Evolutionary conservation across 2,888 invertebrate species (phyloP), one percentile per base, ranked within the genome.

Genomic region (Cheilosia impressa): DNA sequence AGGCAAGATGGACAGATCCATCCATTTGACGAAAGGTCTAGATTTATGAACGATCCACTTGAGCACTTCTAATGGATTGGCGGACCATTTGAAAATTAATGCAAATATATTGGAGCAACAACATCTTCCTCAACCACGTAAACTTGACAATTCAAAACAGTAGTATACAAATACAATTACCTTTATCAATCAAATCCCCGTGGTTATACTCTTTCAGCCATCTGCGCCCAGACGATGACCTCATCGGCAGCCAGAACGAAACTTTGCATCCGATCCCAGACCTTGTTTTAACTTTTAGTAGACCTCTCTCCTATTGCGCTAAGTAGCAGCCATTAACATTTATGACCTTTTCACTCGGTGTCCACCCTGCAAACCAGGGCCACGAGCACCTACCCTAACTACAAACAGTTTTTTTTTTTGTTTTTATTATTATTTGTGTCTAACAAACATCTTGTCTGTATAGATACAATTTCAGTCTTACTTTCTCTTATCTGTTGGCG

Each of bases 401-500:
- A 45, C 75, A 31, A 71, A 60, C 58, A 7, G 43, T 47, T 78
- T 75, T 58, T 69, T 24, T 62, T 73, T 52, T 50, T 34, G 57
- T 65, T 63, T 27, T 31, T 31, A 31, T 31, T 31, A 2, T 31
- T 63, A 53, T 71, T 60, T 58, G 71, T 76, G 69, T 75, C 69
- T 69, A 75, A 65, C 79, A 68, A 85, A 79, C 80, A 80, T 80
- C 65, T 85, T 80, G 65, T 85, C 31, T 31, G 80, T 85, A 38
- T 38, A 76, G 71, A 85, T 73, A 81, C 77, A 77, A 71, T 81
- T 85, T 85, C 71, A 80, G 76, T 81, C 77, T 53, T 85, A 77
- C 85, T 85, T 85, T 85, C 80, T 81, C 81, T 85, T 81, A 85
- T 85, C 85, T 72, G 15, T 15, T 55, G 41, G 62, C 80, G 72